phyloP scores from a whole-genome alignment of 2,888 invertebrate genomes.

The Volucella inanis region DNA sequence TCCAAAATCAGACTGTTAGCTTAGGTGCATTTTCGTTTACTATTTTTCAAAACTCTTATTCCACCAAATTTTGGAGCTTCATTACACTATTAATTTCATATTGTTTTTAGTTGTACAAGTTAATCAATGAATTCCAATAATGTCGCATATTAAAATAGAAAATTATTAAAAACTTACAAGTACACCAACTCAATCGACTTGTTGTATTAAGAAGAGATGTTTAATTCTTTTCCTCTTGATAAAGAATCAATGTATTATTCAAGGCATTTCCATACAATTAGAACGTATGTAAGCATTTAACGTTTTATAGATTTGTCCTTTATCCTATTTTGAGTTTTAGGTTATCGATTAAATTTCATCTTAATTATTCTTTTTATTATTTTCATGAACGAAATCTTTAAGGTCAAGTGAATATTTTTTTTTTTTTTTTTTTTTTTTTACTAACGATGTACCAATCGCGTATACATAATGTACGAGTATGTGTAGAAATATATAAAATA shows the following conservation, averaged over 20 bases:
- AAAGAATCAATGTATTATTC: background rate
- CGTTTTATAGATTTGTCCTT: background rate
- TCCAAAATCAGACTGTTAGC: too few species aligned
- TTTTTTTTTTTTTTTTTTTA: background rate
- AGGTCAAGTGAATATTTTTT: slow-evolving; percentile 54
- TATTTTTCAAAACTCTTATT: background rate
- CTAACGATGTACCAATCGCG: slow-evolving; percentile 19
- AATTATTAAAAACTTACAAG: background rate
- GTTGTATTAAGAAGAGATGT: background rate
- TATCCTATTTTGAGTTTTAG: slow-evolving; percentile 12
- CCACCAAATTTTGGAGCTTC: background rate
- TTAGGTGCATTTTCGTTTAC: too few species aligned
- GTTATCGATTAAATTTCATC: slow-evolving; percentile 21
- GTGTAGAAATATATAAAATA: slow-evolving; percentile 23
- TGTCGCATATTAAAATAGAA: background rate
- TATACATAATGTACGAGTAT: slow-evolving; percentile 5
- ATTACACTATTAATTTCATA: slow-evolving; percentile 5
- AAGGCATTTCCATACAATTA: slow-evolving; percentile 20
- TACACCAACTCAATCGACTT: background rate
- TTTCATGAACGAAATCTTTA: slow-evolving; percentile 36
- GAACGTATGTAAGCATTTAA: slow-evolving; percentile 19
- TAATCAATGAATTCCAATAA: slow-evolving; percentile 27
- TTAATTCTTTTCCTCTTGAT: background rate
- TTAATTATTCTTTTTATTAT: slow-evolving; percentile 3
- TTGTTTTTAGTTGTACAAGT: slow-evolving; percentile 5